phyloP scores from a whole-genome alignment of 2,888 invertebrate genomes.

The Keiferia lycopersicella region DNA sequence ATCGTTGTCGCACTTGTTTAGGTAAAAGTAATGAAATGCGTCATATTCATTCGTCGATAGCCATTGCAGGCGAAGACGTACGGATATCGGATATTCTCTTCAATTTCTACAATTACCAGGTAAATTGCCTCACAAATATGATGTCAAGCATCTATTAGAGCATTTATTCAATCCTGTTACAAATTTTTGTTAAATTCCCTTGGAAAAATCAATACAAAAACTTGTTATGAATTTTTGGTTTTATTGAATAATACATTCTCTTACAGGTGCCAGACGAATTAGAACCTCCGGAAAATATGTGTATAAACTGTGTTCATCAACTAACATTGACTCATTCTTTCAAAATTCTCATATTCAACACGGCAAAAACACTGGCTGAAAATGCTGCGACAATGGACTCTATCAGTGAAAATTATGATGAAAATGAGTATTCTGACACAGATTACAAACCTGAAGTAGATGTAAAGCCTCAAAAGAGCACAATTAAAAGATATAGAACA shows the following conservation, averaged over 20 bases:
- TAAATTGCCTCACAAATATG: slow-evolving; percentile 37
- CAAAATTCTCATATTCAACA: slow-evolving; percentile 68
- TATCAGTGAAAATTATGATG: slow-evolving; percentile 55
- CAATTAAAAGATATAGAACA: slow-evolving; percentile 31
- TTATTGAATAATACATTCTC: not conserved
- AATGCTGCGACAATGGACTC: slow-evolving; percentile 37
- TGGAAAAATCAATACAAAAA: not conserved
- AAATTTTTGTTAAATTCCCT: not conserved
- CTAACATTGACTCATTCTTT: slow-evolving; percentile 74
- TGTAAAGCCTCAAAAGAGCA: slow-evolving; percentile 27
- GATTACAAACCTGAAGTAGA: slow-evolving; percentile 29
- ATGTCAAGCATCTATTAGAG: too few species aligned
- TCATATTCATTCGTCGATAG: slow-evolving; percentile 54
- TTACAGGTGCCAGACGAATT: slow-evolving; percentile 55
- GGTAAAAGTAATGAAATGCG: slow-evolving; percentile 64
- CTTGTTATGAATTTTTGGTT: not conserved
- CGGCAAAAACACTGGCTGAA: slow-evolving; percentile 54
- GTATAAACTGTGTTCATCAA: slow-evolving; percentile 71
- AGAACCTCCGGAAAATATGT: slow-evolving; percentile 60
- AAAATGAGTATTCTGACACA: slow-evolving; percentile 42
- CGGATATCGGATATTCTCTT: slow-evolving; percentile 63
- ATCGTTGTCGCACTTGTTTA: slow-evolving; percentile 68
- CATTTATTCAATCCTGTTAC: too few species aligned
- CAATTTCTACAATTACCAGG: slow-evolving; percentile 68
- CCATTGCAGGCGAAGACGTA: slow-evolving; percentile 61